Percentiles rank a stretch among this genome's conserved stretches.
Conservation (phyloP, 2,888 invertebrate genomes). For the Cheilosia vernalis region DNA sequence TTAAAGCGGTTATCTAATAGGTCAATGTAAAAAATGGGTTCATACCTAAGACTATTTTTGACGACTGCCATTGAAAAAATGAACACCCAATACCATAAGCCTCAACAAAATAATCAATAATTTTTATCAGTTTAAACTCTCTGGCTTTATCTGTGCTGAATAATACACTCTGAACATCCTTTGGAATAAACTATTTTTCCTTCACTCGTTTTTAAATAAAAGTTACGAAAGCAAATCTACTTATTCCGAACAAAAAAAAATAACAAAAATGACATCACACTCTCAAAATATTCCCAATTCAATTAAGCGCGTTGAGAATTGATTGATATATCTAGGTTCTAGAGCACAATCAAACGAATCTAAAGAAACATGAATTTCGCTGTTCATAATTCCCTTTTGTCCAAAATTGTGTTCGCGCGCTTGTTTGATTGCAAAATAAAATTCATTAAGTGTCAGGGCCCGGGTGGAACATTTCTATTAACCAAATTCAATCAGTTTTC, state of each 20-base stretch:
- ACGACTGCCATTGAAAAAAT: too few relatives aligned
- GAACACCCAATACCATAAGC: too few relatives aligned
- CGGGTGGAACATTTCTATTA: conserved; percentile 30
- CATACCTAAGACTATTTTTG: too few relatives aligned
- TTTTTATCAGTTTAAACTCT: too few relatives aligned
- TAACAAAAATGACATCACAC: conserved; percentile 47
- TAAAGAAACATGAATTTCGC: conserved; percentile 29
- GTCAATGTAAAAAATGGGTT: too few relatives aligned
- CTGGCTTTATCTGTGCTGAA: too few relatives aligned
- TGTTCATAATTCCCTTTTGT: conserved; percentile 36
- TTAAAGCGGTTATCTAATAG: too few relatives aligned
- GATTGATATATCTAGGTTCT: conserved; percentile 62
- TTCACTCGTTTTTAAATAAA: too few relatives aligned
- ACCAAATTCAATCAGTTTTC: conserved; percentile 63
- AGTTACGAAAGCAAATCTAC: too few relatives aligned
- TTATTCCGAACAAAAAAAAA: neutral
- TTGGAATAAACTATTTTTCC: too few relatives aligned
- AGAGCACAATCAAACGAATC: conserved; percentile 37
- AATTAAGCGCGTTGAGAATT: conserved; percentile 61
- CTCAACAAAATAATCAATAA: too few relatives aligned
- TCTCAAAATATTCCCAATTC: conserved; percentile 68
- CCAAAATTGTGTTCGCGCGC: conserved; percentile 4
- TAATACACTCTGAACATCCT: too few relatives aligned
- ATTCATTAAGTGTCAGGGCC: conserved; percentile 49
- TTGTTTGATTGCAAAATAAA: conserved; percentile 35